A percentile compares a stretch with the other conserved stretches of the same genome.
These are phyloP conservation scores for Steinernema carpocapsae DNA, from an alignment of 2,888 invertebrate species.

Conservation along the genomic window DNA sequence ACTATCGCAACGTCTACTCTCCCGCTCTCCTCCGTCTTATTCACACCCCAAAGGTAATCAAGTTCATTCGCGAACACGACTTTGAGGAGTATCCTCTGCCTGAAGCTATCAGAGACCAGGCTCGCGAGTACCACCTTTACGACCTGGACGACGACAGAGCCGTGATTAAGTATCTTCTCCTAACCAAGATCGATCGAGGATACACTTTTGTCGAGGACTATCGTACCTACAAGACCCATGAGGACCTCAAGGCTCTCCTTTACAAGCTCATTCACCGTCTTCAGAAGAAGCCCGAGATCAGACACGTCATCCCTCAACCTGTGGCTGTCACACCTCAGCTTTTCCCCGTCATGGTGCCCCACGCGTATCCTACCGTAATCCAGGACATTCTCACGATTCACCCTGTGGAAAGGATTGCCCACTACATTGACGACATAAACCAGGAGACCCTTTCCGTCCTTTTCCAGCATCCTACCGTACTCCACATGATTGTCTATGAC, in stretches of 20 bases:
- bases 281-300: neutral
- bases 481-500: slow-evolving; percentile 12
- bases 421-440: neutral
- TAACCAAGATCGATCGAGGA: neutral
- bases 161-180: neutral
- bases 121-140: neutral
- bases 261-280: neutral
- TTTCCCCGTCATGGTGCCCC: neutral
- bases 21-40: neutral
- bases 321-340: neutral
- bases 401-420: neutral
- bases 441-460: neutral
- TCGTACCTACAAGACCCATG: neutral
- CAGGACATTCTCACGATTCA: neutral
- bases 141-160: neutral
- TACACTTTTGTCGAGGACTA: neutral
- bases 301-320: slow-evolving; percentile 11
- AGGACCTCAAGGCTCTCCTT: neutral
- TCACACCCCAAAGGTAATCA: neutral
- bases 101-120: neutral
- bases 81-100: neutral
- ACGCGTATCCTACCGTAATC: neutral
- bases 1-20: neutral
- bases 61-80: slow-evolving; percentile 4
- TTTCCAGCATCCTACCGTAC: slow-evolving; percentile 11